phyloP scores from a whole-genome alignment of 2,113 vertebrate species.

The Callorhinus ursinus region DNA sequence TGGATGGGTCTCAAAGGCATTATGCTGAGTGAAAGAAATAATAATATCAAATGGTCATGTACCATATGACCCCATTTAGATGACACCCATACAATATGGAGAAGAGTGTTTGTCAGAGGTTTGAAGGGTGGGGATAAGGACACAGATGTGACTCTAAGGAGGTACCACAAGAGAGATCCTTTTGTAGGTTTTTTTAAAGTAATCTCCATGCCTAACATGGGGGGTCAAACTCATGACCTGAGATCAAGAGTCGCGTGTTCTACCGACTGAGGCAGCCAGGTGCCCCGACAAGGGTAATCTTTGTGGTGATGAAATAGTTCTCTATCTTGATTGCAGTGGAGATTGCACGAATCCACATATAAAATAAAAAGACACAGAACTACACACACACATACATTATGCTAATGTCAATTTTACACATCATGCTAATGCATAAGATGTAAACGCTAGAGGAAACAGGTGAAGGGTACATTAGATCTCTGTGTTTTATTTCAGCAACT shows the following conservation, averaged over 20 bases:
- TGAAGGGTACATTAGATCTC: background rate
- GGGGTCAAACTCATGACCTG: background rate
- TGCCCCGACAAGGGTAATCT: background rate
- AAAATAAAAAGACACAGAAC: background rate
- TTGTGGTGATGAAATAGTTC: background rate
- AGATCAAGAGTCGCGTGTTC: background rate
- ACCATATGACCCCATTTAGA: background rate
- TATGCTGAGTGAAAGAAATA: background rate
- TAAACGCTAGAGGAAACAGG: background rate
- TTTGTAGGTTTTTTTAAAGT: background rate
- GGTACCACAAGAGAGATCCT: background rate
- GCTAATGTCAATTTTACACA: background rate
- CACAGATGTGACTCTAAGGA: background rate
- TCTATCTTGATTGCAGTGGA: background rate
- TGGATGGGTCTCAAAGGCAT: background rate
- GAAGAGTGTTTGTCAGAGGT: background rate
- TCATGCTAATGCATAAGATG: background rate
- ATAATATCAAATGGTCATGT: background rate
- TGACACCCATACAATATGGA: background rate
- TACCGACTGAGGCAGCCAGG: background rate
- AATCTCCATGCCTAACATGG: background rate
- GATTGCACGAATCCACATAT: background rate
- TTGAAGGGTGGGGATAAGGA: background rate
- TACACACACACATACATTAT: background rate
- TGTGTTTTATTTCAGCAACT: background rate